Percentiles rank a stretch among this genome's conserved stretches.
phyloP scores from a whole-genome alignment of 2,888 invertebrate species.

The Cheilosia soror region DNA sequence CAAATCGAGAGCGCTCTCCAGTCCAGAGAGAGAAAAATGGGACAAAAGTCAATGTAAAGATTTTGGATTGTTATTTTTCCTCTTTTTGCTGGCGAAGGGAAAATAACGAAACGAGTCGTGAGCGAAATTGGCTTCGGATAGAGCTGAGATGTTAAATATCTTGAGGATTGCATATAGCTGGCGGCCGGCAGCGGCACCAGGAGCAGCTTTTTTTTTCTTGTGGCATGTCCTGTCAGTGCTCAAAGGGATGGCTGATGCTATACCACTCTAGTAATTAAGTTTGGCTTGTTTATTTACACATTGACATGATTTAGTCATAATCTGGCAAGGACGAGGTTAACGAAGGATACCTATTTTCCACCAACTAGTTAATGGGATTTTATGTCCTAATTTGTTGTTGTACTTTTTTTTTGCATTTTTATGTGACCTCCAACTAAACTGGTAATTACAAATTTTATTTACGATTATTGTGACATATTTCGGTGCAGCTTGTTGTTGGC shows the following conservation, averaged over 20 bases:
- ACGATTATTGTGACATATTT: conserved; percentile 1
- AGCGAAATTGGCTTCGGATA: conserved; percentile 42
- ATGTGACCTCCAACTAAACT: conserved; percentile 44
- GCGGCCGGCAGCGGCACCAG: conserved; percentile 10
- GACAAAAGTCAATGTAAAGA: conserved; percentile 22
- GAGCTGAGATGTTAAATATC: conserved; percentile 65
- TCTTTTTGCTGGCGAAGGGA: conserved; percentile 3
- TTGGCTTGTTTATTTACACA: conserved; percentile 68
- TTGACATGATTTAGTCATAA: conserved; percentile 73
- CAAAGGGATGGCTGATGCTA: conserved; percentile 42
- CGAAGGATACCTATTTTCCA: conserved; percentile 49
- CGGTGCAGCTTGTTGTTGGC: not conserved
- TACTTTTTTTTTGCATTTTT: conserved; percentile 23
- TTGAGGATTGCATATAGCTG: conserved; percentile 47
- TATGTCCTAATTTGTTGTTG: conserved; percentile 22
- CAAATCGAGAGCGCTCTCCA: not conserved
- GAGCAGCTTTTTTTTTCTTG: conserved; percentile 3
- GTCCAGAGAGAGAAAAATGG: not conserved
- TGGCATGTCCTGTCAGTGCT: conserved; percentile 21
- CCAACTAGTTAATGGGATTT: conserved; percentile 24
- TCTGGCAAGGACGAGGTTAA: conserved; percentile 61
- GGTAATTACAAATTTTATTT: conserved; percentile 37
- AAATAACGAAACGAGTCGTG: conserved; percentile 19
- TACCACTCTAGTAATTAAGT: conserved; percentile 63
- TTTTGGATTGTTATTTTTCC: not conserved